phyloP scores from a whole-genome alignment of 2,888 invertebrate genomes.

The Lamproptera curius region DNA sequence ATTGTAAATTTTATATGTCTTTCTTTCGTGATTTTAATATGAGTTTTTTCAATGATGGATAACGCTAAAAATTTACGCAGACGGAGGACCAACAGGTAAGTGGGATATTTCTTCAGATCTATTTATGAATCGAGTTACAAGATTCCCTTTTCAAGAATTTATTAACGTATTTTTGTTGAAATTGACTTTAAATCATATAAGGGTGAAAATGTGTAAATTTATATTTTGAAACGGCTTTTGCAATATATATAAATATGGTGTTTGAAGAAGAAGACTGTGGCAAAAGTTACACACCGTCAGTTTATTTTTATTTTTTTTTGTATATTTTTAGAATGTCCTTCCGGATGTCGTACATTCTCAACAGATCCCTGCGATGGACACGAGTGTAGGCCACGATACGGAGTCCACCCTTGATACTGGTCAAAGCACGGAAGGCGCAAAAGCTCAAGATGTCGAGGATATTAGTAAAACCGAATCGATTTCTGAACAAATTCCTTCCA shows the following conservation, averaged over 20 bases:
- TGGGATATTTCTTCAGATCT: conserved; percentile 23
- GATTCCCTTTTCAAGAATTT: conserved; percentile 25
- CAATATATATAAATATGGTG: too few relatives aligned
- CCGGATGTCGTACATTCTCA: conserved; percentile 76
- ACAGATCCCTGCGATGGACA: conserved; percentile 58
- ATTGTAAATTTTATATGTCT: conserved; percentile 53
- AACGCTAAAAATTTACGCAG: conserved; percentile 53
- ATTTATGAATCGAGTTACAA: conserved; percentile 18
- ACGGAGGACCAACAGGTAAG: conserved; percentile 59
- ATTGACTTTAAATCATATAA: background rate
- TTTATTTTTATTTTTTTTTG: conserved; percentile 46
- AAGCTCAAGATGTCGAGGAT: conserved; percentile 37
- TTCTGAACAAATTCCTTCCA: conserved; percentile 65
- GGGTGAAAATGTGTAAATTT: background rate
- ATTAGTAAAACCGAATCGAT: conserved; percentile 60
- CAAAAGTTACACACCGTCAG: conserved; percentile 23
- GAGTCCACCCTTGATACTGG: conserved; percentile 37
- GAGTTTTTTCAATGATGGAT: conserved; percentile 71
- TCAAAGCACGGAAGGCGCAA: conserved; percentile 31
- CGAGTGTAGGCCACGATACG: conserved; percentile 41
- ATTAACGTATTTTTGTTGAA: conserved; percentile 17
- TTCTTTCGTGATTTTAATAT: conserved; percentile 59
- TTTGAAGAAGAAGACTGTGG: conserved; percentile 5
- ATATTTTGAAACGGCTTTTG: background rate
- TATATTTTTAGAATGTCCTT: conserved; percentile 76